Percentiles rank a stretch among this genome's conserved stretches.
Conservation (phyloP, 2,797 vertebrate species). For the Scomberomorus guttatus region DNA sequence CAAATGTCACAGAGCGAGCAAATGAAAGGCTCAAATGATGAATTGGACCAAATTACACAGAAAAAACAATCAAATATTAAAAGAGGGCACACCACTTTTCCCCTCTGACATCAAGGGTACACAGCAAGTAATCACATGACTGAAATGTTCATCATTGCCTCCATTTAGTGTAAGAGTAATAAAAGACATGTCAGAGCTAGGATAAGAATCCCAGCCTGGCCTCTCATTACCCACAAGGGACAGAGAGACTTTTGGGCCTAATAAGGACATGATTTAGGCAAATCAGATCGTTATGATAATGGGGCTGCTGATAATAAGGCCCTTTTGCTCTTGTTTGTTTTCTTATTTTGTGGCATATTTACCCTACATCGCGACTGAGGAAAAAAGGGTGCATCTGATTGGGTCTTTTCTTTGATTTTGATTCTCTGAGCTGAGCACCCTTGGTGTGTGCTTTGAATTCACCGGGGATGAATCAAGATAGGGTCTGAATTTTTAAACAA, state of each 20-base stretch:
- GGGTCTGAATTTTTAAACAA: constrained; percentile 82
- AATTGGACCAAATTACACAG: constrained; percentile 88
- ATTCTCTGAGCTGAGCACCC: constrained; percentile 63
- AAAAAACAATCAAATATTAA: constrained; percentile 91
- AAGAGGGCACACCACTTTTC: constrained; percentile 84
- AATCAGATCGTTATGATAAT: constrained; percentile 87
- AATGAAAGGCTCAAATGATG: constrained; percentile 86
- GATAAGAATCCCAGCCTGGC: constrained; percentile 69
- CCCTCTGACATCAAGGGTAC: constrained; percentile 85
- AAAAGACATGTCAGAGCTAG: constrained; percentile 86
- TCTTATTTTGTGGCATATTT: constrained; percentile 77
- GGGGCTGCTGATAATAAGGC: constrained; percentile 81
- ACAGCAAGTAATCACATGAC: constrained; percentile 80
- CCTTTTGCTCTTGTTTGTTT: constrained; percentile 85
- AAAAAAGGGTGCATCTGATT: constrained; percentile 66
- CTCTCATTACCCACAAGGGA: constrained; percentile 83
- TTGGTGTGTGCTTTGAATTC: constrained; percentile 78
- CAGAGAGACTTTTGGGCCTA: constrained; percentile 79
- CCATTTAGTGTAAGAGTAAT: constrained; percentile 89
- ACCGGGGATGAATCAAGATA: constrained; percentile 77
- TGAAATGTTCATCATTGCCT: constrained; percentile 86
- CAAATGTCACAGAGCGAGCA: constrained; percentile 81
- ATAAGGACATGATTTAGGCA: constrained; percentile 85
- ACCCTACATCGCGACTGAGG: constrained; percentile 68
- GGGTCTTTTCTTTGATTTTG: constrained; percentile 77